Percentiles rank a stretch among this genome's conserved stretches.
phyloP scores from a whole-genome alignment of 1,140 invertebrate genomes.

The Ceratoteleas bidentatus region DNA sequence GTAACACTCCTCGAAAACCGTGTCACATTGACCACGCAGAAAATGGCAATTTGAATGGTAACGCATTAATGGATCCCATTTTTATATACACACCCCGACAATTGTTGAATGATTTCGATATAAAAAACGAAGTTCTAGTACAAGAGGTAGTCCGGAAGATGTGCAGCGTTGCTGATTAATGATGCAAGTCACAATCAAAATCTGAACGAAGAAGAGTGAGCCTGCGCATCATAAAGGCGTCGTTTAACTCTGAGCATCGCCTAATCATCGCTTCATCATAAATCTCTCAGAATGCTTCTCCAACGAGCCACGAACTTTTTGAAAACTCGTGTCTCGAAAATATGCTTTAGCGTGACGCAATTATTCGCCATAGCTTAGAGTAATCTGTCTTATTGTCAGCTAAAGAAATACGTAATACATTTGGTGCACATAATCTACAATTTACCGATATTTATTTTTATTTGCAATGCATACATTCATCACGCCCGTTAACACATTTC shows the following conservation, averaged over 20 bases:
- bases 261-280: constrained; percentile 67
- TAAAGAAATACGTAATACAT: constrained; percentile 56
- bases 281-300: constrained; percentile 61
- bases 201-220: constrained; percentile 56
- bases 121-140: constrained; percentile 33
- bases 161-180: constrained; percentile 66
- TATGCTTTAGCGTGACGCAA: constrained; percentile 61
- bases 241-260: constrained; percentile 65
- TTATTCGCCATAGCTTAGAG: constrained; percentile 61
- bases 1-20: not conserved
- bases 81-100: constrained; percentile 48
- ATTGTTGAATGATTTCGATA: constrained; percentile 53
- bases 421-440: constrained; percentile 59
- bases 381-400: constrained; percentile 67
- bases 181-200: constrained; percentile 64
- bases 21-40: constrained; percentile 3
- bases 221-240: constrained; percentile 66
- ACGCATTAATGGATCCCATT: constrained; percentile 31
- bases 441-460: constrained; percentile 50
- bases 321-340: constrained; percentile 53
- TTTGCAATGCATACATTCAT: constrained; percentile 30
- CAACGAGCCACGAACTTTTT: constrained; percentile 50
- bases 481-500: constrained; percentile 28
- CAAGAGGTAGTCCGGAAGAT: constrained; percentile 62
- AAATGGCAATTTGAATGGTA: constrained; percentile 32